Evolutionary conservation across 2,888 invertebrate genomes (phyloP), one percentile per base, ranked within the genome.

Genomic region (Drosophila barbarae): DNA sequence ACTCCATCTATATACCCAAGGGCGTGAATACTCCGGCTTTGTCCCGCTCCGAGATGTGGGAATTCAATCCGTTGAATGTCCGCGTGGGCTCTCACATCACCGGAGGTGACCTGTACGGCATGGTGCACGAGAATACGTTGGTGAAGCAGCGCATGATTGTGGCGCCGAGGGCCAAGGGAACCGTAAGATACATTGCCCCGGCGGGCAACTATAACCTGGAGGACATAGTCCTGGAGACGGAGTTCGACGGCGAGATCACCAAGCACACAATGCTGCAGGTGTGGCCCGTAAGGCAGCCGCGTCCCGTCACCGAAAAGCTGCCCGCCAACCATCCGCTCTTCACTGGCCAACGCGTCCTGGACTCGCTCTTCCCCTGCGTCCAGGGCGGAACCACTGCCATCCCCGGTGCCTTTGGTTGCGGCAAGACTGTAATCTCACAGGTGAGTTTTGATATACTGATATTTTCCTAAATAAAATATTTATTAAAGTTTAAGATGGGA

Each of bases 331-430:
- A 98, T 90, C 99, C 99, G 41, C 92, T 99, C 78, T 92, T 99
- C 64, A 99, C 98, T 72, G 99, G 99, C 0, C 99, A 99, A 90
- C 93, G 99, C 56, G 98, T 99, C 41, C 91, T 99, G 60, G 99
- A 99, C 91, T 95, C 99, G 1, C 92, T 99, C 38, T 99, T 99
- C 92, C 99, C 99, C 93, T 97, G 97, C 89, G 98, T 98, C 2
- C 98, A 98, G 90, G 99, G 99, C 67, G 99, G 99, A 69, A 99
- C 98, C 28, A 98, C 99, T 0, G 98, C 98, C 85, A 98, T 99
- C 90, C 98, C 98, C 76, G 99, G 99, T 53, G 99, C 99, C 85
- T 99, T 99, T 91, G 99, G 99, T 88, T 99, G 99, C 90, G 99
- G 99, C 81, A 99, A 99, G 55, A 88, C 89, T 32, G 88, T 88